Percentiles rank a stretch among this genome's conserved stretches.
Conservation (phyloP, 2,797 vertebrate genomes). For the Mormyrus proboscirostris region DNA sequence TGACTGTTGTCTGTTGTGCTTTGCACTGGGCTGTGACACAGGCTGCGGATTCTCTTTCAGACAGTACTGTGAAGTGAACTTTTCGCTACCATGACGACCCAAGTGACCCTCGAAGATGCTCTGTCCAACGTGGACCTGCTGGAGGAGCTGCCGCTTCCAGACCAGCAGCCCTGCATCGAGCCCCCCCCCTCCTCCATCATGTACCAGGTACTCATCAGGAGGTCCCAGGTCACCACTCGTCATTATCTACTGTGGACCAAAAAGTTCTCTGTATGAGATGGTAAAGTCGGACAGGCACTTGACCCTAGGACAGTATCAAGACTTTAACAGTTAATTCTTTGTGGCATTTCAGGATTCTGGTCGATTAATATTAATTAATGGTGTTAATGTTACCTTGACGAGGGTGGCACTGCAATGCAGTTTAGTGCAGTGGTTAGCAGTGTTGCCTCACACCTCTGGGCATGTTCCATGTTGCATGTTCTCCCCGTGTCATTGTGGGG, state of each 20-base stretch:
- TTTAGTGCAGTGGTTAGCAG: neutral
- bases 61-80: slow-evolving; percentile 59
- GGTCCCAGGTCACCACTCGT: neutral
- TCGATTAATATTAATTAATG: neutral
- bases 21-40: neutral
- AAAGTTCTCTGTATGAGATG: neutral
- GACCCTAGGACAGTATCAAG: neutral
- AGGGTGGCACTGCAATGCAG: neutral
- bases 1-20: neutral
- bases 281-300: neutral
- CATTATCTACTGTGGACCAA: neutral
- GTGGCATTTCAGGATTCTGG: neutral
- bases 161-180: slow-evolving; percentile 99
- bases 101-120: slow-evolving; percentile 96
- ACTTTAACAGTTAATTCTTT: neutral
- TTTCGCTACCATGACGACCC: slow-evolving; percentile 83
- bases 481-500: neutral
- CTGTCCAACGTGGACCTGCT: slow-evolving; percentile 98
- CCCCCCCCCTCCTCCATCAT: slow-evolving; percentile 97
- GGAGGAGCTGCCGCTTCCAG: slow-evolving; percentile 95
- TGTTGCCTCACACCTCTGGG: neutral
- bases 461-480: neutral
- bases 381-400: neutral
- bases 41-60: slow-evolving; percentile 37
- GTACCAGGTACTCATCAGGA: slow-evolving; percentile 79